phyloP scores from a whole-genome alignment of 2,797 vertebrate genomes.

The Phoxinus dragarum region DNA sequence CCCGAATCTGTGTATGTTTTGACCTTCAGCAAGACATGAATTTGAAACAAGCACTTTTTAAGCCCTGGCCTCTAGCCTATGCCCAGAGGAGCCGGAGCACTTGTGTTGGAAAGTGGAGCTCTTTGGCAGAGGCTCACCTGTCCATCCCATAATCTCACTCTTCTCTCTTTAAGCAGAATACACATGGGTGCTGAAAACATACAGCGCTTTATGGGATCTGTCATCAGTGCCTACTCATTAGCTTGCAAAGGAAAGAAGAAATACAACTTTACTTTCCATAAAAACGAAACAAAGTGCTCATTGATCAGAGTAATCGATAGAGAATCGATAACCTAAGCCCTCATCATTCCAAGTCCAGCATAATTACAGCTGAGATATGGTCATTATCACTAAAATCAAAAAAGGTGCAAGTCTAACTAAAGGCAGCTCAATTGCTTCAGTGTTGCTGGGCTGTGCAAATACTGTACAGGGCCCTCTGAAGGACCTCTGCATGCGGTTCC shows the following conservation, averaged over 20 bases:
- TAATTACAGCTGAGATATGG: constrained; percentile 83
- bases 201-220: constrained; percentile 66
- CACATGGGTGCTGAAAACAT: constrained; percentile 60
- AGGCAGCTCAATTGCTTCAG: constrained; percentile 70
- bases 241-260: constrained; percentile 62
- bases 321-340: constrained; percentile 83
- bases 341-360: constrained; percentile 81
- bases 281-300: constrained; percentile 81
- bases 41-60: constrained; percentile 61
- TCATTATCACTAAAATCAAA: constrained; percentile 83
- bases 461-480: constrained; percentile 68
- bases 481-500: constrained; percentile 70
- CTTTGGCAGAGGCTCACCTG: constrained; percentile 47
- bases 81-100: constrained; percentile 63
- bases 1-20: constrained; percentile 56
- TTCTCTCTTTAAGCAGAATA: constrained; percentile 59
- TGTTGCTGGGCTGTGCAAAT: constrained; percentile 65
- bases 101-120: constrained; percentile 68
- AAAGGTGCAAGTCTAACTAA: constrained; percentile 76
- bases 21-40: constrained; percentile 58
- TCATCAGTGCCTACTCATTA: constrained; percentile 72
- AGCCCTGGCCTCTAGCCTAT: constrained; percentile 66
- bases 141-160: constrained; percentile 60
- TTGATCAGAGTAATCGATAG: constrained; percentile 82
- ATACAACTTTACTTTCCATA: constrained; percentile 73